Conservation (phyloP, 2,888 invertebrate genomes). For the Leucania comma region DNA sequence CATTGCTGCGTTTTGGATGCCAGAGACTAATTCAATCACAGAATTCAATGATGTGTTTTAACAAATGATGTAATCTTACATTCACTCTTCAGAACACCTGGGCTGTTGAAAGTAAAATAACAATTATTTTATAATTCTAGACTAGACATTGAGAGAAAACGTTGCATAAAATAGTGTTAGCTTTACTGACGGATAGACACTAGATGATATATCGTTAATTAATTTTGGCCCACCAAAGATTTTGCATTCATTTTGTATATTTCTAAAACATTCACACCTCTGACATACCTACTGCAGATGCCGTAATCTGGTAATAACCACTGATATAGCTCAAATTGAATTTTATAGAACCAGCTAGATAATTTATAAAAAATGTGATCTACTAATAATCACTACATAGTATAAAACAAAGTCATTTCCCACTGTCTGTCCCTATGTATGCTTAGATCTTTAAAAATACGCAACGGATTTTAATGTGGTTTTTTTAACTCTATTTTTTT, state of each 20-base stretch:
- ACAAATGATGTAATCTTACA: background rate
- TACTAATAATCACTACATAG: too few species aligned
- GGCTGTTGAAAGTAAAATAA: background rate
- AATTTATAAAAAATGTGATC: too few species aligned
- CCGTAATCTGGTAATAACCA: too few species aligned
- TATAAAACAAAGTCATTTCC: too few species aligned
- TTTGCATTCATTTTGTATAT: background rate
- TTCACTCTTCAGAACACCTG: background rate
- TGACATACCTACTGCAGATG: too few species aligned
- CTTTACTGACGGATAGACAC: background rate
- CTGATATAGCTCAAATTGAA: too few species aligned
- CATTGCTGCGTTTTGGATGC: background rate
- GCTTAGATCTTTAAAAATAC: too few species aligned
- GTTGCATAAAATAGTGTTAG: background rate
- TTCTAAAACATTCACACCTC: too few species aligned
- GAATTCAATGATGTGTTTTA: background rate
- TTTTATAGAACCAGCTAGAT: too few species aligned
- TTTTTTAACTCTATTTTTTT: too few species aligned
- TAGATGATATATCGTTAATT: background rate
- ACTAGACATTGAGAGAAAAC: slow-evolving; percentile 13
- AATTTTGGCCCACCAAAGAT: background rate
- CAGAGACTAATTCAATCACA: background rate
- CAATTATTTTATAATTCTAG: background rate
- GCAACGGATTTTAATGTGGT: too few species aligned
- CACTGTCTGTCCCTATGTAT: too few species aligned